Conservation (phyloP, 1,140 invertebrate genomes). For the Dinothrombium tinctorium region DNA sequence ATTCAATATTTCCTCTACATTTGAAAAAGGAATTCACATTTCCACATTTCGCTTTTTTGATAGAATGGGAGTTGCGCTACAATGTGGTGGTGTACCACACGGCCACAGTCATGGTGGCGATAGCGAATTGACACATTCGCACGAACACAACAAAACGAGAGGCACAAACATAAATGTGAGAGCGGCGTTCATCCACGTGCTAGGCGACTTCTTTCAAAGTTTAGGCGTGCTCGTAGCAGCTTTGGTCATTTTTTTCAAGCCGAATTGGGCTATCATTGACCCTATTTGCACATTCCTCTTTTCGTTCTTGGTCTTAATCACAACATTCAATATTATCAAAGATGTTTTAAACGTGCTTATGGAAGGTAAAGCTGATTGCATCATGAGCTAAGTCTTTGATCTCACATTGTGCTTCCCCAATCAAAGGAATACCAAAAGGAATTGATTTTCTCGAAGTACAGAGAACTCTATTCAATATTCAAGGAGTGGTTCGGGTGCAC, state of each 20-base stretch:
- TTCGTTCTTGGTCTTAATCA: conserved; percentile 78
- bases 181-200: conserved; percentile 91
- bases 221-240: conserved; percentile 83
- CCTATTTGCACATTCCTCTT: conserved; percentile 97
- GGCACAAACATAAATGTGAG: conserved; percentile 11
- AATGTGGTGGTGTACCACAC: conserved; percentile 50
- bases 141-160: conserved; percentile 12
- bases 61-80: conserved; percentile 77
- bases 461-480: conserved; percentile 52
- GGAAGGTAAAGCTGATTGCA: conserved; percentile 41
- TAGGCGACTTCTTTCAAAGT: conserved; percentile 92
- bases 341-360: conserved; percentile 78
- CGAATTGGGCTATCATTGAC: conserved; percentile 68
- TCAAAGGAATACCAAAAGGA: conserved; percentile 45
- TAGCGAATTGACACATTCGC: conserved; percentile 1
- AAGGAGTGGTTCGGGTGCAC: conserved; percentile 76
- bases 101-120: conserved; percentile 24
- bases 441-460: conserved; percentile 63
- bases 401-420: conserved; percentile 1
- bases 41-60: conserved; percentile 18
- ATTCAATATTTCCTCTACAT: too few species aligned
- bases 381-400: not conserved
- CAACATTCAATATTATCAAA: conserved; percentile 75
- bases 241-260: conserved; percentile 75
- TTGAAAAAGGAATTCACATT: not conserved